Evolutionary conservation across 2,113 vertebrate species (phyloP), one percentile per base, ranked within the genome.

Genomic region (Scophthalmus maximus): DNA sequence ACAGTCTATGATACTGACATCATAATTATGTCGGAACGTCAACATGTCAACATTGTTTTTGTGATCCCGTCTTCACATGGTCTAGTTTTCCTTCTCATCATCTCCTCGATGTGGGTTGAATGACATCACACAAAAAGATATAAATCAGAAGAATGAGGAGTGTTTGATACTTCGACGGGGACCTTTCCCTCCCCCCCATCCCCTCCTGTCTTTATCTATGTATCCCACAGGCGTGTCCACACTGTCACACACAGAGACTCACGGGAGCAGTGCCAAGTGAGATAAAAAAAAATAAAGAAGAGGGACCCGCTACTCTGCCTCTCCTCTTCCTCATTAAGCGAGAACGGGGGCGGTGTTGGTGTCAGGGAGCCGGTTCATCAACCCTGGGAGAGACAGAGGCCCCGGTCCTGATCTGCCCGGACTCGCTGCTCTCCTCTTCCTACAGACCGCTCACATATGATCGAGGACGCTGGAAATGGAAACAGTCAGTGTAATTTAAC

Each of bases 401-500:
- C 34, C 55, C 53, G 36, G 56, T 69, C 79, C 75, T 55, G 60
- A 49, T 63, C 67, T 68, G 30, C 30, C 65, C 67, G 68, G 69
- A 67, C 84, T 75, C 10, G 3, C 42, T 22, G 70, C 65, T 68
- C 60, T 12, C 26, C 52, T 76, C 71, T 51, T 68, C 38, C 68
- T 61, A 47, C 71, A 83, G 64, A 78, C 61, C 79, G 65, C 75
- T 82, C 77, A 64, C 76, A 70, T 78, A 85, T 86, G 90, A 91
- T 79, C 85, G 89, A 89, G 83, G 82, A 78, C 7, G 38, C 17
- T 78, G 79, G 81, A 90, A 88, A 88, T 88, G 83, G 86, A 76
- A 86, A 71, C 73, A 79, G 85, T 89, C 86, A 63, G 81, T 50
- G 75, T 83, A 77, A 89, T 89, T 87, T 83, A 83, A 90, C 81